phyloP scores from a whole-genome alignment of 2,113 vertebrate genomes.

The Epinephelus moara region DNA sequence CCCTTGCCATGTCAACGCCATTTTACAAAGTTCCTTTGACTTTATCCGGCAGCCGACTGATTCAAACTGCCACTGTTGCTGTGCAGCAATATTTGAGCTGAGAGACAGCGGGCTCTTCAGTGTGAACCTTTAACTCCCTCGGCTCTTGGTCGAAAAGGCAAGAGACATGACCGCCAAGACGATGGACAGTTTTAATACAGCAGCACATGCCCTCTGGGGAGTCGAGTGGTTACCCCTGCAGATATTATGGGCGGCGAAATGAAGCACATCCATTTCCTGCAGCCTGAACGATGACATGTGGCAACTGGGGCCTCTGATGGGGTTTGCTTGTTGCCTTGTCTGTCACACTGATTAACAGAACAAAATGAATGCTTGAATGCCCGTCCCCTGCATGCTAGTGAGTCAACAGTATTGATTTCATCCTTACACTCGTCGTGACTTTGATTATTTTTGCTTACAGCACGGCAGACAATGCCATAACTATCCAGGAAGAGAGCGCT shows the following conservation, averaged over 20 bases:
- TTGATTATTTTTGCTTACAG: slow-evolving; percentile 56
- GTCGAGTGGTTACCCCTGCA: slow-evolving; percentile 70
- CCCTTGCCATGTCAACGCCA: slow-evolving; percentile 15
- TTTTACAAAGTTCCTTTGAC: slow-evolving; percentile 28
- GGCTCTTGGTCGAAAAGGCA: slow-evolving; percentile 48
- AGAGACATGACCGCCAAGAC: slow-evolving; percentile 71
- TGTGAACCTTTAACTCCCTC: slow-evolving; percentile 27
- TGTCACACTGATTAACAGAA: slow-evolving; percentile 58
- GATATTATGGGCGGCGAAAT: slow-evolving; percentile 84
- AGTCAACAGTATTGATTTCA: slow-evolving; percentile 39
- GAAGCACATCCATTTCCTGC: slow-evolving; percentile 84
- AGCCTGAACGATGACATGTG: slow-evolving; percentile 75
- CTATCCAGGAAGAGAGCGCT: slow-evolving; percentile 6
- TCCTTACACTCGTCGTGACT: slow-evolving; percentile 22
- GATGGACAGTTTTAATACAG: slow-evolving; percentile 88
- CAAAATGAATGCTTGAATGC: slow-evolving; percentile 37
- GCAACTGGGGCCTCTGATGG: slow-evolving; percentile 58
- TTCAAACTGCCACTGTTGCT: slow-evolving; percentile 11
- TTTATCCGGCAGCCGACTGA: slow-evolving; percentile 15
- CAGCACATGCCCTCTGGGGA: slow-evolving; percentile 70
- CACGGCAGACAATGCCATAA: neutral
- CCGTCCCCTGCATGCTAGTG: neutral
- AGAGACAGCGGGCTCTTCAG: neutral
- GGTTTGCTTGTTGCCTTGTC: slow-evolving; percentile 45
- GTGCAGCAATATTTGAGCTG: slow-evolving; percentile 38